These are phyloP conservation scores for Sebastolobus alascanus DNA, from an alignment of 2,797 vertebrate genomes.

Conservation along the genomic window DNA sequence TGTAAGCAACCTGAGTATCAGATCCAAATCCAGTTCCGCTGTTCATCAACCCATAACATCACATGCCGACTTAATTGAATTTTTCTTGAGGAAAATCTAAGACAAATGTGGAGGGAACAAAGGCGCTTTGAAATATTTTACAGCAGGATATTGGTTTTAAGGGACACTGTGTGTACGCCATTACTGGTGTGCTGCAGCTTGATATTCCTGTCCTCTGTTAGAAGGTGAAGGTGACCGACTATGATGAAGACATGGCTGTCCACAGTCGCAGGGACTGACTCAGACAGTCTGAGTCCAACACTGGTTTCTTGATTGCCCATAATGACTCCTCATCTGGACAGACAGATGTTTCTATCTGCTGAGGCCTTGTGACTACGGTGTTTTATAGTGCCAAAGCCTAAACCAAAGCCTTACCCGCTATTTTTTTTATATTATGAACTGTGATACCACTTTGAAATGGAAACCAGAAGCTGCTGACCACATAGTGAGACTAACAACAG, in stretches of 20 bases:
- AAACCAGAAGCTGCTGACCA: not conserved
- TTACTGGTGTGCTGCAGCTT: not conserved
- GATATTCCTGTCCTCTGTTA: not conserved
- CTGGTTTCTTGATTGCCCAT: slow-evolving; percentile 1
- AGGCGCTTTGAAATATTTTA: slow-evolving; percentile 7
- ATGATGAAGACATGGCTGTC: not conserved
- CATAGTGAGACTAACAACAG: not conserved
- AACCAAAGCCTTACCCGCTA: not conserved
- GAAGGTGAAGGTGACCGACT: not conserved
- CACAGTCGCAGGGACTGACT: not conserved
- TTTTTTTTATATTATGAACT: not conserved
- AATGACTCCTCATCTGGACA: not conserved
- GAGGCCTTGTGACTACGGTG: not conserved
- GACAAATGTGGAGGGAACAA: slow-evolving; percentile 22
- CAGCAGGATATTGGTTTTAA: not conserved
- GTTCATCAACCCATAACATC: slow-evolving; percentile 60
- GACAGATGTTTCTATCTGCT: slow-evolving; percentile 1
- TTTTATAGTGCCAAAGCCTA: not conserved
- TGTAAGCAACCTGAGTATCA: slow-evolving; percentile 61
- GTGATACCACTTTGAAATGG: slow-evolving; percentile 8
- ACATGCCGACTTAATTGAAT: slow-evolving; percentile 54
- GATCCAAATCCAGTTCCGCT: slow-evolving; percentile 57
- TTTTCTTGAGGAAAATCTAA: slow-evolving; percentile 25
- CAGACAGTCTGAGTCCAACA: not conserved
- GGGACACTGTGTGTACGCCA: not conserved